Conservation (phyloP, 2,888 invertebrate genomes). For the Lordiphosa andalusiaca region DNA sequence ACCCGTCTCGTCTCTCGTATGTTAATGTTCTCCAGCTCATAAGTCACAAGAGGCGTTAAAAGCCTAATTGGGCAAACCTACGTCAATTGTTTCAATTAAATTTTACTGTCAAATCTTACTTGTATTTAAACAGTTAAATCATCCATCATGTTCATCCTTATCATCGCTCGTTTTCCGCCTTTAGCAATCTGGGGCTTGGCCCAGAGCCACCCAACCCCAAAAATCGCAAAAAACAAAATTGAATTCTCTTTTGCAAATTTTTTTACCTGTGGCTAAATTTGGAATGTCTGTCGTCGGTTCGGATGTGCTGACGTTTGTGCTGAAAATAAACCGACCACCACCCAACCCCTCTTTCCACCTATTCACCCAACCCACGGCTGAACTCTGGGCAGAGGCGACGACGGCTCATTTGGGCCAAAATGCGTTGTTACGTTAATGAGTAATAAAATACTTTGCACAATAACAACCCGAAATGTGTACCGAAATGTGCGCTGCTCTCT, state of each 20-base stretch:
- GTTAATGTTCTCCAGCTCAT: no score
- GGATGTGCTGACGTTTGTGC: conserved; percentile 59
- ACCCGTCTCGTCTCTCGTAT: no score
- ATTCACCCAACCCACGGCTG: conserved; percentile 1
- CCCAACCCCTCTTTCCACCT: conserved; percentile 4
- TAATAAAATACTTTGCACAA: conserved; percentile 71
- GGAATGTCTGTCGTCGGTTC: conserved; percentile 59
- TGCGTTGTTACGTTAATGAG: conserved; percentile 74
- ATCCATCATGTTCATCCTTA: conserved; percentile 1
- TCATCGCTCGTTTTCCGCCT: conserved; percentile 36
- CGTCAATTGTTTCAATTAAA: background rate
- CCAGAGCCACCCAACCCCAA: conserved; percentile 31
- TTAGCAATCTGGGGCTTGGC: conserved; percentile 45
- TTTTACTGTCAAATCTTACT: conserved; percentile 17
- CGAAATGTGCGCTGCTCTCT: conserved; percentile 8
- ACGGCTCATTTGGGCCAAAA: conserved; percentile 58
- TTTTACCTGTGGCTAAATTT: conserved; percentile 70
- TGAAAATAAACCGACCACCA: conserved; percentile 39
- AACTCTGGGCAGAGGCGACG: conserved; percentile 22
- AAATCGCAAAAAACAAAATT: conserved; percentile 17
- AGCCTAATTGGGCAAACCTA: no score
- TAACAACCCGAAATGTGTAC: conserved; percentile 29
- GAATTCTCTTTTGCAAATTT: conserved; percentile 37
- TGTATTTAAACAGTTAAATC: conserved; percentile 10
- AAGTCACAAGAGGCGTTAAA: no score